Percentiles rank a stretch among this genome's conserved stretches.
These are phyloP conservation scores for Gymnobelideus leadbeateri DNA, from an alignment of 2,113 vertebrate species.

Conservation along the genomic window DNA sequence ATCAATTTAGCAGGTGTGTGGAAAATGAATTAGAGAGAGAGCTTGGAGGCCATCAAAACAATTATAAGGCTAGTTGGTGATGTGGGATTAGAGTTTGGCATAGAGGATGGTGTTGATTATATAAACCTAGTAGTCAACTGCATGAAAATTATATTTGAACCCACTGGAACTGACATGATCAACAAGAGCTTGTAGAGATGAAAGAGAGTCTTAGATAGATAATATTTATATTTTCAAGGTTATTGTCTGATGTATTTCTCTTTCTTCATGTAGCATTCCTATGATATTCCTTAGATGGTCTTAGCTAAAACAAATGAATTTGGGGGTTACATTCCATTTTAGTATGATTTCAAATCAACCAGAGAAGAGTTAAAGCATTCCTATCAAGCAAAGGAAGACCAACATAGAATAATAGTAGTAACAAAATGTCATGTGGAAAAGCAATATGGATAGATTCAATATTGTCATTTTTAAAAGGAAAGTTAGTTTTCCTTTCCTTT, in stretches of 20 bases:
- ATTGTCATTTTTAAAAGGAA: slow-evolving; percentile 47
- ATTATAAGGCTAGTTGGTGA: no score
- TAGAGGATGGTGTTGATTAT: no score
- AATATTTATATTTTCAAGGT: neutral
- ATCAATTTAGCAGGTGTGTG: no score
- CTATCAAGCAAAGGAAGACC: slow-evolving; percentile 3
- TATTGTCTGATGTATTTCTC: slow-evolving; percentile 1
- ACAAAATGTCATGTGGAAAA: slow-evolving; percentile 29
- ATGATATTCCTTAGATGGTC: slow-evolving; percentile 27
- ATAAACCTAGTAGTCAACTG: no score
- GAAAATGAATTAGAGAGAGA: no score
- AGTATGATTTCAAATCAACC: neutral
- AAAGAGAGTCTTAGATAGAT: no score
- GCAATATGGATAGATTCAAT: slow-evolving; percentile 50
- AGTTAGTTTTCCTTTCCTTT: slow-evolving; percentile 43
- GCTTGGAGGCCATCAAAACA: no score
- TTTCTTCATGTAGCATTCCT: slow-evolving; percentile 20
- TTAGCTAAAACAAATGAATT: slow-evolving; percentile 40
- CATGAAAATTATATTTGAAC: no score
- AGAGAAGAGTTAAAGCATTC: slow-evolving; percentile 26
- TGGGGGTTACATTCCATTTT: slow-evolving; percentile 35
- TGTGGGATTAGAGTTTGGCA: no score
- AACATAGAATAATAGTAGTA: slow-evolving; percentile 1
- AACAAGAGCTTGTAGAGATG: no score
- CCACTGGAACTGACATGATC: no score